Evolutionary conservation across 2,888 invertebrate species (phyloP), one percentile per base, ranked within the genome.

Genomic region (Brachypterus glaber): DNA sequence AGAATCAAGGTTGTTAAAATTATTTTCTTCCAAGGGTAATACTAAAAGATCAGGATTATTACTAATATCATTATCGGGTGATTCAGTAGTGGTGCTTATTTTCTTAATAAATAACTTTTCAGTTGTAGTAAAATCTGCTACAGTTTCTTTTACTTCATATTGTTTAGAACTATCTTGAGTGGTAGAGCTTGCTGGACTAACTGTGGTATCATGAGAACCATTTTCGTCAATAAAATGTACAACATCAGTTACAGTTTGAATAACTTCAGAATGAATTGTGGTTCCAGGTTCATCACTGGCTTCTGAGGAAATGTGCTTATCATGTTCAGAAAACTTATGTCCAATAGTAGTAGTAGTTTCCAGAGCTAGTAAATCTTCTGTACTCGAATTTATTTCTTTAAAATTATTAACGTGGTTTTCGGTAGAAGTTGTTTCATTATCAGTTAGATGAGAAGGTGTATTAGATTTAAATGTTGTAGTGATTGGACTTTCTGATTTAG

Each of bases 301-400:
- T 32, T 33, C 21, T 9, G 32, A 30, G 2, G 25, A 18, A 41
- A 44, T 26, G 2, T 50, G 37, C 5, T 18, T 39, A 30, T 40
- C 43, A 21, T 37, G 46, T 24, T 40, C 46, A 32, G 16, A 35
- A 2, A 37, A 37, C 17, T 49, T 44, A 26, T 49, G 36, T 17
- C 46, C 43, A n/a, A n/a, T n/a, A 25, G 51, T 54, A 1, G 63
- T 64, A 3, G 63, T 64, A 1, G 63, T 62, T 50, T 64, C 64
- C 48, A 63, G 48, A 3, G 63, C 63, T 18, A 64, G 48, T 18
- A 64, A 50, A 46, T 64, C 63, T 52, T 64, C 64, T 3, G 60
- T 60, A 38, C 60, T 63, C 3, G 55, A 48, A 30, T 40, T 43
- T 7, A 52, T 37, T 21, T 55, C 53, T 38, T 49, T 50, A 32